Conservation (phyloP, 2,113 vertebrate species). For the Xiphias gladius region DNA sequence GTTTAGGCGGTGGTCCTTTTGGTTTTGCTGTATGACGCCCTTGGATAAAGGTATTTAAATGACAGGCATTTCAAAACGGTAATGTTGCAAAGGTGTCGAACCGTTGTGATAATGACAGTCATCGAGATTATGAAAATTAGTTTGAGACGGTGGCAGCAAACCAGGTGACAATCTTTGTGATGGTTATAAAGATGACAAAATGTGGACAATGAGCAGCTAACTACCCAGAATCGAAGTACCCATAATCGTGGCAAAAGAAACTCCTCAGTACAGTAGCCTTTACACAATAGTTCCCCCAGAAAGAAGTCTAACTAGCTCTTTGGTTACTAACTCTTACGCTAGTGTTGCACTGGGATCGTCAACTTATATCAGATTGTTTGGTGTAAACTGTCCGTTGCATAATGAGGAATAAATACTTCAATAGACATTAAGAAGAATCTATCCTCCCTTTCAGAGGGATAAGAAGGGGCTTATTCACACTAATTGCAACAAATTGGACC, state of each 20-base stretch:
- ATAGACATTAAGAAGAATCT: conserved; percentile 1
- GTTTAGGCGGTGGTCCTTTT: conserved; percentile 26
- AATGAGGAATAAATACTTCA: conserved; percentile 26
- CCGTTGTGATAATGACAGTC: background rate
- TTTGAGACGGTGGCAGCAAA: conserved; percentile 7
- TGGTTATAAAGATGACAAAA: conserved; percentile 5
- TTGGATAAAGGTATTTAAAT: conserved; percentile 13
- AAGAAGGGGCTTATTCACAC: background rate
- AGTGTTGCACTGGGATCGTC: background rate
- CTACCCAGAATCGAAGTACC: background rate
- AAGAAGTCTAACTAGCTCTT: background rate
- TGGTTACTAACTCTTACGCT: background rate
- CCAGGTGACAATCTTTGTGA: conserved; percentile 13
- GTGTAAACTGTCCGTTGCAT: background rate
- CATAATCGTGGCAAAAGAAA: conserved; percentile 13
- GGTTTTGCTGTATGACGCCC: background rate
- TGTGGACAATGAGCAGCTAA: conserved; percentile 9
- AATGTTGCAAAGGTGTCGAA: conserved; percentile 16
- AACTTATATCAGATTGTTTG: background rate
- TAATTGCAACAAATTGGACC: conserved; percentile 24
- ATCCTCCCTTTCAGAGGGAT: conserved; percentile 1
- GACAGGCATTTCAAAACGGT: background rate
- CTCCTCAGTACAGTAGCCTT: background rate
- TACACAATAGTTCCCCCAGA: background rate
- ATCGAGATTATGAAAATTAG: conserved; percentile 22